These are phyloP conservation scores for Mongoloraphidia duomilia DNA, from an alignment of 2,888 invertebrate species.

Conservation along the genomic window DNA sequence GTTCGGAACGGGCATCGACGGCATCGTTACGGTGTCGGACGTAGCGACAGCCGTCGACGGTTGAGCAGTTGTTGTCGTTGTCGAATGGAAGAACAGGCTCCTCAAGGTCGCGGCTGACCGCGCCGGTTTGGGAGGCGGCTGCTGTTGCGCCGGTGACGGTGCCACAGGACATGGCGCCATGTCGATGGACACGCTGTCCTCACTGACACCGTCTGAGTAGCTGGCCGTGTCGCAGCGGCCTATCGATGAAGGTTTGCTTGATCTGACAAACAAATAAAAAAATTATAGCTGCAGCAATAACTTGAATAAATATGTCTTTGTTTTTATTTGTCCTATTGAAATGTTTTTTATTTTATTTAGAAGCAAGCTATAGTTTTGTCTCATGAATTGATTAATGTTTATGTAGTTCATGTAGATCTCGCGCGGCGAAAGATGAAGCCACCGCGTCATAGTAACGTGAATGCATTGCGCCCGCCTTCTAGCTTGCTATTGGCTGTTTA, in stretches of 20 bases:
- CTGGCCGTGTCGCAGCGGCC: constrained; percentile 17
- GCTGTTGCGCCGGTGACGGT: constrained; percentile 16
- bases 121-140: constrained; percentile 25
- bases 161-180: constrained; percentile 19
- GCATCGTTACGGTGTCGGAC: neutral
- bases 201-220: constrained; percentile 26
- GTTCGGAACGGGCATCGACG: constrained; percentile 1
- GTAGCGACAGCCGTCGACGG: constrained; percentile 5
- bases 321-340: too few species aligned
- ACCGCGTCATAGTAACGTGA: too few species aligned
- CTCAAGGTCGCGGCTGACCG: constrained; percentile 34
- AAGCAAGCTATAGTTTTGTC: too few species aligned
- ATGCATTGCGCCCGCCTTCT: too few species aligned
- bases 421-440: too few species aligned
- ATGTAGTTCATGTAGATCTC: too few species aligned
- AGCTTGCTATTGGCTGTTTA: too few species aligned
- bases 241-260: neutral
- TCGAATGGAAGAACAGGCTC: constrained; percentile 37
- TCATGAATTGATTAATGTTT: too few species aligned
- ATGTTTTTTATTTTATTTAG: too few species aligned
- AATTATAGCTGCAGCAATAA: neutral
- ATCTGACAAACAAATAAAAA: constrained; percentile 6
- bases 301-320: too few species aligned
- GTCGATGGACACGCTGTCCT: constrained; percentile 28
- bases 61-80: constrained; percentile 8